Percentiles rank a stretch among this genome's conserved stretches.
These are phyloP conservation scores for Bufo gargarizans DNA, from an alignment of 2,113 vertebrate species.

Conservation along the genomic window DNA sequence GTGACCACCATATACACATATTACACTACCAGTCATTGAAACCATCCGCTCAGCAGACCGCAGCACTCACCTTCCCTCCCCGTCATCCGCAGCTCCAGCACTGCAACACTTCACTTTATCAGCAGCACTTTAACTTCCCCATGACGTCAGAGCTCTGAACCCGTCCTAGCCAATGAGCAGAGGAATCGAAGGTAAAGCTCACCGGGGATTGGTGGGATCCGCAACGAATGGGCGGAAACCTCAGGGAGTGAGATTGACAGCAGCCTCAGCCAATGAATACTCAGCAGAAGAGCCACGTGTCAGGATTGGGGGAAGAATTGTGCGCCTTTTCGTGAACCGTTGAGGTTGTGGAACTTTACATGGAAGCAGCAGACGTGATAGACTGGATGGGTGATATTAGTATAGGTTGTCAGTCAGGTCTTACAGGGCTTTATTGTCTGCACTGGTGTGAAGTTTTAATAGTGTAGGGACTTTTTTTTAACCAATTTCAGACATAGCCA, in stretches of 20 bases:
- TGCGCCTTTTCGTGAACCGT: neutral
- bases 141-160: slow-evolving; percentile 4
- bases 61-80: slow-evolving; percentile 6
- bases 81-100: neutral
- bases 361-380: no score
- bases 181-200: neutral
- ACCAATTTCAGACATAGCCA: no score
- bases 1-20: neutral
- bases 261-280: neutral
- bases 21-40: no score
- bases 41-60: neutral
- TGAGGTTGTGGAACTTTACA: neutral
- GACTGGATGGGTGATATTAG: no score
- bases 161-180: neutral
- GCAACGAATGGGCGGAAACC: neutral
- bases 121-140: slow-evolving; percentile 49
- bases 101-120: slow-evolving; percentile 30
- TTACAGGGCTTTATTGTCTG: no score
- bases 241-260: neutral
- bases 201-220: slow-evolving; percentile 1
- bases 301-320: no score
- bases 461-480: no score
- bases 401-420: no score
- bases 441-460: no score
- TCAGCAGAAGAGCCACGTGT: neutral